These are phyloP conservation scores for Folsomia manolachei DNA, from an alignment of 2,888 invertebrate species.

Conservation along the genomic window DNA sequence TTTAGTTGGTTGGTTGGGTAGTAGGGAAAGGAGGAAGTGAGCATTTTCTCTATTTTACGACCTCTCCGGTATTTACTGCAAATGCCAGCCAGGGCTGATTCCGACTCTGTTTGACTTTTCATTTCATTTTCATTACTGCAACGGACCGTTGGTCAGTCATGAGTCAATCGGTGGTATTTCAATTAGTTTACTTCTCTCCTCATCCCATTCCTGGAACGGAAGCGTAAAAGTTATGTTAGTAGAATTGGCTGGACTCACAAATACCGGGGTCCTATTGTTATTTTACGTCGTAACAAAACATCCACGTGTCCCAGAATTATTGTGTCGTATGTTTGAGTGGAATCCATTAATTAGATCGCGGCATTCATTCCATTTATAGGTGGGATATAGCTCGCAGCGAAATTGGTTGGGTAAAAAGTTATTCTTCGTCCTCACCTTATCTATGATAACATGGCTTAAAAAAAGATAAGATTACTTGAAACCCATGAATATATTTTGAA, in stretches of 20 bases:
- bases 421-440: too few species aligned
- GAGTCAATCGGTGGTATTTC: slow-evolving; percentile 9
- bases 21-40: not conserved
- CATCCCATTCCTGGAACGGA: not conserved
- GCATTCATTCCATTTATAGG: too few species aligned
- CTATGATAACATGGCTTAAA: too few species aligned
- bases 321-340: slow-evolving; percentile 34
- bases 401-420: too few species aligned
- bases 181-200: slow-evolving; percentile 7
- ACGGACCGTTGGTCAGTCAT: not conserved
- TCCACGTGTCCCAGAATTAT: too few species aligned
- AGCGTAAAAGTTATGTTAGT: slow-evolving; percentile 11
- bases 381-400: too few species aligned
- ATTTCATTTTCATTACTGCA: not conserved
- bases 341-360: slow-evolving; percentile 44
- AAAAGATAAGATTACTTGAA: too few species aligned
- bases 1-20: not conserved
- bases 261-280: not conserved
- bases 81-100: not conserved
- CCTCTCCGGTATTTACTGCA: not conserved
- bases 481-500: too few species aligned
- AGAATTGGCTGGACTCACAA: not conserved
- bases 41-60: not conserved
- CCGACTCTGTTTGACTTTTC: slow-evolving; percentile 2
- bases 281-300: not conserved